Percentiles rank a stretch among this genome's conserved stretches.
Evolutionary conservation across 2,888 invertebrate genomes (phyloP).

Genomic region (Trichacis sp.): DNA sequence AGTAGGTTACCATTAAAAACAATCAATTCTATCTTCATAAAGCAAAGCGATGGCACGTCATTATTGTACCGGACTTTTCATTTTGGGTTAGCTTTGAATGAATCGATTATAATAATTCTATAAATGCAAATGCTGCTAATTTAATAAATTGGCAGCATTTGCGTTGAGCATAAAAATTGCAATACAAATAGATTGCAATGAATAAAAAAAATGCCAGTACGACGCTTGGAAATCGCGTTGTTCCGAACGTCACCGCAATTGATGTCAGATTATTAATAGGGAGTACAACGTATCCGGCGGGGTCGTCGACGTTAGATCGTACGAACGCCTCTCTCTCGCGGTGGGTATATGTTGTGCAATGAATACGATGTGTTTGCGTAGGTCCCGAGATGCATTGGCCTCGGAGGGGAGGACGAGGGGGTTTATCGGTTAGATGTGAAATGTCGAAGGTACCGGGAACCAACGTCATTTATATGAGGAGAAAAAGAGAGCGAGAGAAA

Average conservation of each 20-base stretch:
- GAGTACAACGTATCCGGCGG: slow-evolving; percentile 39
- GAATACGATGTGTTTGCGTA: slow-evolving; percentile 60
- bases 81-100: too few relatives aligned
- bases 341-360: slow-evolving; percentile 53
- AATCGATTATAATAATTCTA: too few relatives aligned
- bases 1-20: too few relatives aligned
- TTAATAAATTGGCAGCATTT: too few relatives aligned
- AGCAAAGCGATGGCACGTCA: too few relatives aligned
- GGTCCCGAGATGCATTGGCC: slow-evolving; percentile 56
- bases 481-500: slow-evolving; percentile 32
- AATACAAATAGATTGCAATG: too few relatives aligned
- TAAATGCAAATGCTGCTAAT: too few relatives aligned
- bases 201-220: too few relatives aligned
- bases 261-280: slow-evolving; percentile 38
- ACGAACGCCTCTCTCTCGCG: slow-evolving; percentile 40
- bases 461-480: slow-evolving; percentile 47
- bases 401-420: slow-evolving; percentile 39
- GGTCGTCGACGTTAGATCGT: slow-evolving; percentile 43
- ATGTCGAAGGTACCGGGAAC: slow-evolving; percentile 48
- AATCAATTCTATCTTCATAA: too few relatives aligned
- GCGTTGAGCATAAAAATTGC: too few relatives aligned
- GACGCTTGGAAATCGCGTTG: slow-evolving; percentile 19
- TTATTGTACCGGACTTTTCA: too few relatives aligned
- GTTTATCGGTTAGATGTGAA: slow-evolving; percentile 51
- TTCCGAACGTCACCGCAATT: slow-evolving; percentile 21